Percentiles rank a stretch among this genome's conserved stretches.
phyloP scores from a whole-genome alignment of 2,888 invertebrate genomes.

The Choreutis nemorana region DNA sequence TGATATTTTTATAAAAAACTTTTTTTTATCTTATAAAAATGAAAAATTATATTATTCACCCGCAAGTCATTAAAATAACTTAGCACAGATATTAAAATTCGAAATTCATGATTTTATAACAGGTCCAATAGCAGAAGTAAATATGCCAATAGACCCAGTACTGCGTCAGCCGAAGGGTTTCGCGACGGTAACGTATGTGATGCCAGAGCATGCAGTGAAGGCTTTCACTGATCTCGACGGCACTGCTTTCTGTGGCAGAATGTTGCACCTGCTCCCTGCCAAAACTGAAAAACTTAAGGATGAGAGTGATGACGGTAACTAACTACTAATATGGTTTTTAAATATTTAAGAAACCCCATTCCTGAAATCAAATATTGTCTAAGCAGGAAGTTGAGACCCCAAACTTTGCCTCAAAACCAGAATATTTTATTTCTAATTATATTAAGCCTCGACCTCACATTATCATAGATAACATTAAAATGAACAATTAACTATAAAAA shows the following conservation, averaged over 20 bases:
- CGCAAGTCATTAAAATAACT: too few relatives aligned
- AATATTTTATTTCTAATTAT: neutral
- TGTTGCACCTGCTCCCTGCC: slow-evolving; percentile 92
- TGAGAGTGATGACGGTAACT: slow-evolving; percentile 45
- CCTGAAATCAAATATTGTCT: neutral
- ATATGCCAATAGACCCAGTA: slow-evolving; percentile 84
- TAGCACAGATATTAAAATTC: too few relatives aligned
- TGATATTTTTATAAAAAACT: too few relatives aligned
- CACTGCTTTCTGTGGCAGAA: slow-evolving; percentile 87
- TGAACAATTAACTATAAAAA: neutral
- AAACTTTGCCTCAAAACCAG: too few relatives aligned
- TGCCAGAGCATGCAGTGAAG: slow-evolving; percentile 93
- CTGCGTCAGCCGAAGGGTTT: slow-evolving; percentile 91
- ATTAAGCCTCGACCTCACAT: neutral
- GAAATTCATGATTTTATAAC: slow-evolving; percentile 8
- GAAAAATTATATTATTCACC: too few relatives aligned
- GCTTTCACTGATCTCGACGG: slow-evolving; percentile 92
- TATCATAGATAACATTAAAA: neutral
- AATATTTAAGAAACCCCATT: neutral
- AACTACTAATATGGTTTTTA: slow-evolving; percentile 5
- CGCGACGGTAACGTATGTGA: slow-evolving; percentile 89
- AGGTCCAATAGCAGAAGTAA: slow-evolving; percentile 88
- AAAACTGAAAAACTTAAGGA: slow-evolving; percentile 68
- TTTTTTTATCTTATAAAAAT: too few relatives aligned
- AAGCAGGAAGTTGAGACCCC: too few relatives aligned